These are phyloP conservation scores for Telenomus remus DNA, from an alignment of 1,140 invertebrate genomes.

Conservation along the genomic window DNA sequence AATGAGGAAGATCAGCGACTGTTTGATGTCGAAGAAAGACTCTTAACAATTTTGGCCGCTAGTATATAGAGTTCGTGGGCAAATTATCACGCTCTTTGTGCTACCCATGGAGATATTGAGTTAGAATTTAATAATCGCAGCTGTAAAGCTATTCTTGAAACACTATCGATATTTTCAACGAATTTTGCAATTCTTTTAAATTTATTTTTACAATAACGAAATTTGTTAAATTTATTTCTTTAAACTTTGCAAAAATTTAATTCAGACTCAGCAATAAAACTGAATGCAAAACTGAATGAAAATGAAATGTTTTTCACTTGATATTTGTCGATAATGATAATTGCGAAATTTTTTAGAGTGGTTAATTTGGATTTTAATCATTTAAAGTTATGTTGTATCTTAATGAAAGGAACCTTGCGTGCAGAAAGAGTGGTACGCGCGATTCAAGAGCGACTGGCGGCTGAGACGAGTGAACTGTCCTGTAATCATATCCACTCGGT, in stretches of 20 bases:
- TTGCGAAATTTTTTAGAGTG: too few species aligned
- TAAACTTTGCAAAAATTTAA: too few species aligned
- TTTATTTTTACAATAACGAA: too few species aligned
- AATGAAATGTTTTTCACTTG: too few species aligned
- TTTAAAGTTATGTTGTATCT: too few species aligned
- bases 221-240: too few species aligned
- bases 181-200: too few species aligned
- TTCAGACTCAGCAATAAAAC: too few species aligned
- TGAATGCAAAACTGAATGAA: too few species aligned
- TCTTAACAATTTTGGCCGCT: constrained; percentile 45
- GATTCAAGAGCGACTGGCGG: constrained; percentile 47
- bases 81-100: constrained; percentile 51
- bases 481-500: constrained; percentile 57
- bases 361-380: too few species aligned
- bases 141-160: constrained; percentile 13
- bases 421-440: constrained; percentile 16
- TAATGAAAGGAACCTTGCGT: constrained; percentile 10
- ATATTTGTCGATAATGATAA: too few species aligned
- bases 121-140: constrained; percentile 35
- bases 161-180: constrained; percentile 4
- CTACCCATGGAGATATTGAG: constrained; percentile 4
- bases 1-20: constrained; percentile 57
- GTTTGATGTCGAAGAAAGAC: constrained; percentile 57
- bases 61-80: constrained; percentile 31
- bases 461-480: constrained; percentile 56